Percentiles rank a stretch among this genome's conserved stretches.
Conservation (phyloP, 2,113 vertebrate species). For the Coreoperca whiteheadi region DNA sequence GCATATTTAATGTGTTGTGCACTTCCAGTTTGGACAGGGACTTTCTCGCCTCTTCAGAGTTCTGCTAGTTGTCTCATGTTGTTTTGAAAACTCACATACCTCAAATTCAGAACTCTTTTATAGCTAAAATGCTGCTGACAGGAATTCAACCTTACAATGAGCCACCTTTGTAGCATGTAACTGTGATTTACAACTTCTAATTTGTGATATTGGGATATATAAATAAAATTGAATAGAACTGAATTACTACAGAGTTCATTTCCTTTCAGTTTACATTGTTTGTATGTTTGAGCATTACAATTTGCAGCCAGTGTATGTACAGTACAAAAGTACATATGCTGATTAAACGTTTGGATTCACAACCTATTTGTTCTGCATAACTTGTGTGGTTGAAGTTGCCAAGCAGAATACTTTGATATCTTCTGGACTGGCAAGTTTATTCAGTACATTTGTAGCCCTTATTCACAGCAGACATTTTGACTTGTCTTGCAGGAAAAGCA, state of each 20-base stretch:
- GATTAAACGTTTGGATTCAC: neutral
- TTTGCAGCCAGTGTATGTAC: neutral
- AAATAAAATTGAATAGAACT: too few relatives aligned
- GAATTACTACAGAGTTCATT: neutral
- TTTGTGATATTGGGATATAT: too few relatives aligned
- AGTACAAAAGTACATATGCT: neutral
- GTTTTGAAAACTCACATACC: conserved; percentile 3
- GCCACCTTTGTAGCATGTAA: neutral
- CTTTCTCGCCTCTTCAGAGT: neutral
- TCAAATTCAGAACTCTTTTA: conserved; percentile 1
- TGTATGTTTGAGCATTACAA: neutral
- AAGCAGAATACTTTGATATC: neutral
- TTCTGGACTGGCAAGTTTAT: neutral
- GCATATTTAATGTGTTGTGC: neutral
- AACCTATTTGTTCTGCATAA: neutral
- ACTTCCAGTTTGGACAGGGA: neutral
- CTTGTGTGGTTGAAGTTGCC: neutral
- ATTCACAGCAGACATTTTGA: neutral
- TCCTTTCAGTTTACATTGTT: neutral
- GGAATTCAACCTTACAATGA: neutral
- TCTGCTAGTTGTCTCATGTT: neutral
- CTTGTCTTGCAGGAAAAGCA: neutral
- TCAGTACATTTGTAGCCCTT: neutral
- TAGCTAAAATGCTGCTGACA: conserved; percentile 12
- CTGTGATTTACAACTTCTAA: too few relatives aligned